phyloP scores from a whole-genome alignment of 2,888 invertebrate genomes.

The Protodeltote pygarga region DNA sequence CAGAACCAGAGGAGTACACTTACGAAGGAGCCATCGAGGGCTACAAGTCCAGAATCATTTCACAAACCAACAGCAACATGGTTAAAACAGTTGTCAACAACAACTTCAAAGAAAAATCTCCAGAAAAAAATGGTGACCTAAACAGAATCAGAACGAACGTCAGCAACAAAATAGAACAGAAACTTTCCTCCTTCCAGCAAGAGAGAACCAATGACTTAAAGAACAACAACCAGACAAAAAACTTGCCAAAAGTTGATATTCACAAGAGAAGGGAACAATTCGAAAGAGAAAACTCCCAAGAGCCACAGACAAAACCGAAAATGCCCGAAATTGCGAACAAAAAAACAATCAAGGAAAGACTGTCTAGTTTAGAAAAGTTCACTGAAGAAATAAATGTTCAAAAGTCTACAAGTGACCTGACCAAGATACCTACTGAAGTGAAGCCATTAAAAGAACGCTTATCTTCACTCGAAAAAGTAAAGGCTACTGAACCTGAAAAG shows the following conservation, averaged over 20 bases:
- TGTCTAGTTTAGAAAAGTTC: conserved; percentile 90
- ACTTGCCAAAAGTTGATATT: conserved; percentile 93
- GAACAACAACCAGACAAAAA: conserved; percentile 83
- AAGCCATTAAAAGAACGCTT: conserved; percentile 89
- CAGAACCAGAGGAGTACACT: conserved; percentile 93
- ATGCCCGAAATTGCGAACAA: conserved; percentile 88
- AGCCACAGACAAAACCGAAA: conserved; percentile 83
- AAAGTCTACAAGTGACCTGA: conserved; percentile 79
- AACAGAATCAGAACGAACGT: conserved; percentile 82
- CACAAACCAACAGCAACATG: conserved; percentile 83
- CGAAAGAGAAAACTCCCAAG: conserved; percentile 89
- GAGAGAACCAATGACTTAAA: conserved; percentile 77
- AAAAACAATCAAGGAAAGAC: conserved; percentile 91
- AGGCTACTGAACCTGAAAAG: conserved; percentile 80
- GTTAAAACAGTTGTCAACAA: conserved; percentile 80
- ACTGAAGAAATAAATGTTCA: conserved; percentile 84
- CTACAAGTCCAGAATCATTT: conserved; percentile 92
- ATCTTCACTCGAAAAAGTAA: conserved; percentile 88
- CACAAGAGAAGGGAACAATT: conserved; percentile 94
- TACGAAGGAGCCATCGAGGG: conserved; percentile 96
- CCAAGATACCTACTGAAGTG: conserved; percentile 87
- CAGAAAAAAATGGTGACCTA: conserved; percentile 78
- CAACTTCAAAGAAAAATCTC: conserved; percentile 80
- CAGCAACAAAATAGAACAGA: conserved; percentile 88
- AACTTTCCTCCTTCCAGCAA: conserved; percentile 87